A percentile compares a stretch with the other conserved stretches of the same genome.
Conservation (phyloP, 2,113 vertebrate species). For the Nothoprocta pentlandii region DNA sequence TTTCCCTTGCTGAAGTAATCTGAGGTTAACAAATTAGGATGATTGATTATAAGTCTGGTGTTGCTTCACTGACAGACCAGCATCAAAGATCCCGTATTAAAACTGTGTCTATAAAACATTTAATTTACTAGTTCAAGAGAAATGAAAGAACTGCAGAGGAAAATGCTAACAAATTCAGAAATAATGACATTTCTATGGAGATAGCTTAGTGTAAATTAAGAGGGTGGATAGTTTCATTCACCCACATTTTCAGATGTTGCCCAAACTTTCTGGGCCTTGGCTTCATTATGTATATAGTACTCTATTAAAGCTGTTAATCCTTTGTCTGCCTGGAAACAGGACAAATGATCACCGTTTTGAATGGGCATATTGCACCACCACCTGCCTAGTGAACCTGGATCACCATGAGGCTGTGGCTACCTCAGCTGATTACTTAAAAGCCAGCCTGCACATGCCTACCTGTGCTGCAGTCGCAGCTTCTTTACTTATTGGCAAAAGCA, state of each 20-base stretch:
- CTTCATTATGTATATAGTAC: neutral
- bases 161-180: neutral
- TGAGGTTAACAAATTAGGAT: neutral
- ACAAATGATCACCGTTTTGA: neutral
- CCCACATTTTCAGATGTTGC: neutral
- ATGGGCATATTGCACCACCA: neutral
- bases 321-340: neutral
- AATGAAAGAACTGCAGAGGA: neutral
- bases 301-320: neutral
- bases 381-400: rapidly evolving
- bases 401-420: rapidly evolving
- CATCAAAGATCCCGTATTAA: neutral
- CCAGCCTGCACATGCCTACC: neutral
- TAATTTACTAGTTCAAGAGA: neutral
- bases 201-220: neutral
- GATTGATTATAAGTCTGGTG: neutral
- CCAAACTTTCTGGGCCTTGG: neutral
- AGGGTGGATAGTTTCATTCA: neutral
- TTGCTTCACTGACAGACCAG: neutral
- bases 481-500: neutral
- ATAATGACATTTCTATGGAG: neutral
- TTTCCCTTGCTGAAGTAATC: neutral
- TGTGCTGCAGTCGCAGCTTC: neutral
- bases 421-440: neutral
- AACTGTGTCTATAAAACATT: neutral